phyloP scores from a whole-genome alignment of 2,113 vertebrate species.

The Ia io region DNA sequence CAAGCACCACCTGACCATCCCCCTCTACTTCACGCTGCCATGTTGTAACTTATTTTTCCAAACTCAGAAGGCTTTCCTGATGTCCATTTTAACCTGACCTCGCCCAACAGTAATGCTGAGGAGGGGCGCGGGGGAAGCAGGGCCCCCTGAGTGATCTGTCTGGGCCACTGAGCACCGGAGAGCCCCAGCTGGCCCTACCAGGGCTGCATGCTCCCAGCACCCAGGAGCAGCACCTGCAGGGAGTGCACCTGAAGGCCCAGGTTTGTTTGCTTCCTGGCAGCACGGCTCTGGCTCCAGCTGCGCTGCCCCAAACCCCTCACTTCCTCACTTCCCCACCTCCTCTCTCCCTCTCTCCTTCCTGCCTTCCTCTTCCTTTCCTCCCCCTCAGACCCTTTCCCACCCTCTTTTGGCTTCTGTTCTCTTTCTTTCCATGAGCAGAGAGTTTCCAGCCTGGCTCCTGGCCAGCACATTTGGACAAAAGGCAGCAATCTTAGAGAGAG shows the following conservation, averaged over 20 bases:
- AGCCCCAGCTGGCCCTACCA: too few relatives aligned
- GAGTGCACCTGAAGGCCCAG: not conserved
- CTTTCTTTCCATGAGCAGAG: constrained; percentile 78
- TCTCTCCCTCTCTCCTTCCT: not conserved
- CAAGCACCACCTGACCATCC: not conserved
- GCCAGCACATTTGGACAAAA: constrained; percentile 79
- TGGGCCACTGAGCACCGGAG: not conserved
- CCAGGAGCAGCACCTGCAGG: not conserved
- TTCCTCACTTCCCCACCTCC: not conserved
- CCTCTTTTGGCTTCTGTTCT: constrained; percentile 64
- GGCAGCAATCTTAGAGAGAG: constrained; percentile 72
- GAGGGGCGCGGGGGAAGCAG: not conserved
- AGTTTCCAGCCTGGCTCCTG: constrained; percentile 81
- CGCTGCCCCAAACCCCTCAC: not conserved
- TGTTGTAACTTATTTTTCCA: not conserved
- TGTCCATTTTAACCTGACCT: not conserved
- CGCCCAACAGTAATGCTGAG: not conserved
- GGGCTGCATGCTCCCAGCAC: not conserved
- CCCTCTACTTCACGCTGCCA: not conserved
- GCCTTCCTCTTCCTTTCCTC: constrained; percentile 28
- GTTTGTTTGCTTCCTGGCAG: not conserved
- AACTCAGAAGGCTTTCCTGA: not conserved
- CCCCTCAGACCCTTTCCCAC: constrained; percentile 30
- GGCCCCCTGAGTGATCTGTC: not conserved
- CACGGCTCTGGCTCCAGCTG: not conserved